Percentiles rank a stretch among this genome's conserved stretches.
Evolutionary conservation across 1,140 invertebrate genomes (phyloP).

Genomic region (Penaeus indicus): DNA sequence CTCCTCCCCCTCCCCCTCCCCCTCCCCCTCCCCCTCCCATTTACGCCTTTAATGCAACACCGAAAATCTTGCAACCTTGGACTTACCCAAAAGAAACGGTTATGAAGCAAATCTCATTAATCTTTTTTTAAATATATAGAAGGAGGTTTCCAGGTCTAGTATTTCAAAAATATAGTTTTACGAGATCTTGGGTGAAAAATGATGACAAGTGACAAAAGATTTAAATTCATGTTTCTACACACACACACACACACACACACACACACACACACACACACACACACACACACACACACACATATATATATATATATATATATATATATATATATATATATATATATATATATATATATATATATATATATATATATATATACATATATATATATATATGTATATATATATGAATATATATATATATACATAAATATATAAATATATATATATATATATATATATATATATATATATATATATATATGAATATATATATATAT

Average conservation of each 20-base stretch:
- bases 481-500: no score
- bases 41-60: not conserved
- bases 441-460: not conserved
- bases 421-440: not conserved
- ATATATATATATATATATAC: constrained; percentile 39
- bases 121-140: no score
- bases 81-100: not conserved
- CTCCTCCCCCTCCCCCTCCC: not conserved
- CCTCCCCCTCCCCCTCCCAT: not conserved
- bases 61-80: not conserved
- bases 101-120: no score
- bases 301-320: constrained; percentile 44
- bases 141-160: no score
- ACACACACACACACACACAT: not conserved
- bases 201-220: no score
- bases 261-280: not conserved
- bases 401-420: no score
- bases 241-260: not conserved
- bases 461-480: not conserved
- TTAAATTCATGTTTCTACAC: not conserved
- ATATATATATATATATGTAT: constrained; percentile 36
- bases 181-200: no score
- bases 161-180: no score
- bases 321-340: constrained; percentile 48
- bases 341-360: constrained; percentile 47